These are phyloP conservation scores for Daphoenositta chrysoptera DNA, from an alignment of 2,113 vertebrate genomes.

Conservation along the genomic window DNA sequence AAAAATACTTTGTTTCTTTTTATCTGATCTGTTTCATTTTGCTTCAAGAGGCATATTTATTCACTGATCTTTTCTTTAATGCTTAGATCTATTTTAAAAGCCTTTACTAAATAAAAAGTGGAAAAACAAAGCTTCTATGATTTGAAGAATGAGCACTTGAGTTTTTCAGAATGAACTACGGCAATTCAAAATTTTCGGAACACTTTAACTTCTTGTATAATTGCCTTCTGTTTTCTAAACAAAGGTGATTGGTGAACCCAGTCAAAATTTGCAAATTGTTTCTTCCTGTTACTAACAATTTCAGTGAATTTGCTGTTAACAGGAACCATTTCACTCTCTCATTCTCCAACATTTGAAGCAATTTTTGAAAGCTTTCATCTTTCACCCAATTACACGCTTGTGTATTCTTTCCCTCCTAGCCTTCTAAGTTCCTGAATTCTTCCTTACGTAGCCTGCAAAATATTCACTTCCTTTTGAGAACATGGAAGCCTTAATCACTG, in stretches of 20 bases:
- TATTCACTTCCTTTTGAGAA: conserved; percentile 38
- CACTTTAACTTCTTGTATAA: background rate
- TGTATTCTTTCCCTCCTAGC: background rate
- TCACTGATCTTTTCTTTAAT: background rate
- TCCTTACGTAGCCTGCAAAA: conserved; percentile 10
- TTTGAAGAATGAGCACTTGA: background rate
- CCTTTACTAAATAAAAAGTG: background rate
- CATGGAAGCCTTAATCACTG: background rate
- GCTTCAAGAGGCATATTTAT: background rate
- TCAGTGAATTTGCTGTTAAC: background rate
- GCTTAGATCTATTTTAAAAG: background rate
- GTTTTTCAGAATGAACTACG: background rate
- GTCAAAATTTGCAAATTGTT: background rate
- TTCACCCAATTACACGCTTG: background rate
- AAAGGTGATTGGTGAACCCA: background rate
- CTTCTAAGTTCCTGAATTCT: background rate
- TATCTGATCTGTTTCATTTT: background rate
- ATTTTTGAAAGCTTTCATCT: background rate
- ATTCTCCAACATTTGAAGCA: background rate
- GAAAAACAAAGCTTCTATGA: background rate
- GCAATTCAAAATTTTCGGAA: background rate
- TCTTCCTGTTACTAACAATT: background rate
- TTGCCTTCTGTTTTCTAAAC: background rate
- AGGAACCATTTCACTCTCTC: background rate
- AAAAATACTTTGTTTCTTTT: background rate